A percentile compares a stretch with the other conserved stretches of the same genome.
phyloP scores from a whole-genome alignment of 2,113 vertebrate species.

The Macaca fascicularis region DNA sequence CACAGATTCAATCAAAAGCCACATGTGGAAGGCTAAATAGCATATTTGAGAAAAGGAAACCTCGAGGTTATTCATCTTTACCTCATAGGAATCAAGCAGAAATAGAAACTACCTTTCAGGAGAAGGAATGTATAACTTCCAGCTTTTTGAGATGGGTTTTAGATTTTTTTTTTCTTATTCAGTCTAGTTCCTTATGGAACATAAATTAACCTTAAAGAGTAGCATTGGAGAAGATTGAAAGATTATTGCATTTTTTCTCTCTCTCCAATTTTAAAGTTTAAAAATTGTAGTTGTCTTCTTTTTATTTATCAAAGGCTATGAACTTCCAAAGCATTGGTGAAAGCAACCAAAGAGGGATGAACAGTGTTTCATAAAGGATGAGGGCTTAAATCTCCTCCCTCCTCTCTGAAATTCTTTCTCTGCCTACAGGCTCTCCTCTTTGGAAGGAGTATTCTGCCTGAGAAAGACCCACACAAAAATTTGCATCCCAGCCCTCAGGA shows the following conservation, averaged over 20 bases:
- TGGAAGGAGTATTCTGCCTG: background rate
- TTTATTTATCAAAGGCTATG: background rate
- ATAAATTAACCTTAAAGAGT: background rate
- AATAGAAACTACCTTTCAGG: background rate
- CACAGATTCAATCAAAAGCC: background rate
- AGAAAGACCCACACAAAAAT: background rate
- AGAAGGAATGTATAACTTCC: background rate
- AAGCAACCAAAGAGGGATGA: background rate
- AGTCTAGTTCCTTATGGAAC: background rate
- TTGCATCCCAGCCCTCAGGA: background rate
- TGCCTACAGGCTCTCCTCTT: background rate
- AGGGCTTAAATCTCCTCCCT: background rate
- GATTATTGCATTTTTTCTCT: slow-evolving; percentile 2
- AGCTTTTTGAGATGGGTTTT: background rate
- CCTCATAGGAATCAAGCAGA: background rate
- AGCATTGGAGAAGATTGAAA: slow-evolving; percentile 9
- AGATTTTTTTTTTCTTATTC: background rate
- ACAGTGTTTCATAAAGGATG: background rate
- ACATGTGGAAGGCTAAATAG: background rate
- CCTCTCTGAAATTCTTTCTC: background rate
- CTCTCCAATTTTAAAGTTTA: background rate
- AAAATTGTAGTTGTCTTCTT: background rate
- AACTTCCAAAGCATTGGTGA: background rate
- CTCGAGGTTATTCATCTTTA: background rate
- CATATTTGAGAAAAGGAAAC: background rate